phyloP scores from a whole-genome alignment of 2,797 vertebrate species.

The Takifugu ocellatus region DNA sequence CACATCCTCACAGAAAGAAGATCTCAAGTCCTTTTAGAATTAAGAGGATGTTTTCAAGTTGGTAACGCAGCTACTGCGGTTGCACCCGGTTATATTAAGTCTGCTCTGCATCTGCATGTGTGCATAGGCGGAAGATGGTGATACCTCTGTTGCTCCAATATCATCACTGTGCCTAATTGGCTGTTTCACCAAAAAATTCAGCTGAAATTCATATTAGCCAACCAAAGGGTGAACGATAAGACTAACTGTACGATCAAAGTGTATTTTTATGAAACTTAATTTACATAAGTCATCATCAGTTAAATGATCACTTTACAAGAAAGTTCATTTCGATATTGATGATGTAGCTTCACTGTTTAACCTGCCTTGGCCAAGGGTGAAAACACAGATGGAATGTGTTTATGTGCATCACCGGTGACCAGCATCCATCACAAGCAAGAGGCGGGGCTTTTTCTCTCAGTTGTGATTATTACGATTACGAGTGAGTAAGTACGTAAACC shows the following conservation, averaged over 20 bases:
- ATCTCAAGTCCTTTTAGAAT: slow-evolving; percentile 38
- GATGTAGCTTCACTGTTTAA: too few species aligned
- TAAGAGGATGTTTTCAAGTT: slow-evolving; percentile 28
- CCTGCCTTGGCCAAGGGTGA: too few species aligned
- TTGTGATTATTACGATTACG: too few species aligned
- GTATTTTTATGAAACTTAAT: too few species aligned
- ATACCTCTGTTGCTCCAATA: background rate
- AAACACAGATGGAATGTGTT: too few species aligned
- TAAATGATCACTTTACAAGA: too few species aligned
- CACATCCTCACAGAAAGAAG: slow-evolving; percentile 5
- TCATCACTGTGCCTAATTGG: background rate
- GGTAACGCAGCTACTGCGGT: slow-evolving; percentile 16
- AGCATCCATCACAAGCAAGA: too few species aligned
- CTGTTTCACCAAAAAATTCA: slow-evolving; percentile 35
- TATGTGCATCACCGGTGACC: too few species aligned
- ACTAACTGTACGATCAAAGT: slow-evolving; percentile 26
- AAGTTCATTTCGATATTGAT: too few species aligned
- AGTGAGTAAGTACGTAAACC: too few species aligned
- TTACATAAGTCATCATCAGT: too few species aligned
- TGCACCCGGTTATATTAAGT: background rate
- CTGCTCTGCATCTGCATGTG: background rate
- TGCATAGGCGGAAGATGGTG: slow-evolving; percentile 1
- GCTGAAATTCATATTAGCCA: slow-evolving; percentile 44
- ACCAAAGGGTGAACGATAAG: slow-evolving; percentile 36
- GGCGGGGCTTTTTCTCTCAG: too few species aligned